Evolutionary conservation across 2,113 vertebrate genomes (phyloP).

Genomic region (Anser cygnoides): DNA sequence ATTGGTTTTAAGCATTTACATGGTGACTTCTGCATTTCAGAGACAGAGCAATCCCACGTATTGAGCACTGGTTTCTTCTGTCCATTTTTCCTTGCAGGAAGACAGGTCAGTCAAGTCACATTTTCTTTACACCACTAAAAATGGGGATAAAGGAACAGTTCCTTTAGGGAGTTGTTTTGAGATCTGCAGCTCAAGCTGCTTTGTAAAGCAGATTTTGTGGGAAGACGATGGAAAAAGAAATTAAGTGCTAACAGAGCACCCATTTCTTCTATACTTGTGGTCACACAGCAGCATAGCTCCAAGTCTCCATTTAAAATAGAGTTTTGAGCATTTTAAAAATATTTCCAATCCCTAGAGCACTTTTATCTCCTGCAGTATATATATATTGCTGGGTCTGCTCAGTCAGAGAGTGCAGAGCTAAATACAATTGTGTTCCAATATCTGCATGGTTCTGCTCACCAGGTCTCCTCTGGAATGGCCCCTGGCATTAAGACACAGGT

Average conservation of each 20-base stretch:
- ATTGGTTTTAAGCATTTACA: not conserved
- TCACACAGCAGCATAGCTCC: not conserved
- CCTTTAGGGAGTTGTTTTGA: not conserved
- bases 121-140: not conserved
- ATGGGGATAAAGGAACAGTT: not conserved
- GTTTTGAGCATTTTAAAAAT: not conserved
- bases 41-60: not conserved
- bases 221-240: not conserved
- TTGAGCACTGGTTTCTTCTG: not conserved
- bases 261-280: not conserved
- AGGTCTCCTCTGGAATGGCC: not conserved
- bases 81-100: not conserved
- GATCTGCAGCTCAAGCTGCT: not conserved
- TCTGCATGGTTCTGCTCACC: not conserved
- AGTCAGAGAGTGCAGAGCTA: accelerated
- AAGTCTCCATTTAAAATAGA: not conserved
- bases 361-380: not conserved
- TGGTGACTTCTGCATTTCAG: not conserved
- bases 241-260: not conserved
- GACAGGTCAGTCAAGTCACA: not conserved
- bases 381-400: not conserved
- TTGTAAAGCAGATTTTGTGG: not conserved
- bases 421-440: not conserved
- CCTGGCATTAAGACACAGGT: not conserved
- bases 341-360: not conserved